phyloP scores from a whole-genome alignment of 2,797 vertebrate genomes.

The Momotus momota region DNA sequence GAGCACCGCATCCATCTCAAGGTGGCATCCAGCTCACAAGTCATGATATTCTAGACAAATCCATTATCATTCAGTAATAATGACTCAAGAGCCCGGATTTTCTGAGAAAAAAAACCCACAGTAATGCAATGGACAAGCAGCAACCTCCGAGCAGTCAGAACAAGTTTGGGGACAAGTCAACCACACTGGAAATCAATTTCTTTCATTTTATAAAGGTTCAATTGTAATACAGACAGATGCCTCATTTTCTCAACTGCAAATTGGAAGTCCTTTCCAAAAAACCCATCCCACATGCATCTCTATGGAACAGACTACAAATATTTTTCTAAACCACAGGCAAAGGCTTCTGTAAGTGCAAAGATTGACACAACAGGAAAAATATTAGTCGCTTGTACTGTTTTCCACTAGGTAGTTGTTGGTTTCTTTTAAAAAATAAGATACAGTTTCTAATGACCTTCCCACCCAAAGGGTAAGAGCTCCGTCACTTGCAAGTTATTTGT shows the following conservation, averaged over 20 bases:
- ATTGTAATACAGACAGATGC: neutral
- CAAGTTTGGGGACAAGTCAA: neutral
- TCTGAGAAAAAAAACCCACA: neutral
- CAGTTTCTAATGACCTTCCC: constrained; percentile 31
- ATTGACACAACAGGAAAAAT: neutral
- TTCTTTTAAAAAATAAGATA: neutral
- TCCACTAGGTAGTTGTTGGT: neutral
- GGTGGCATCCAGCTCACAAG: neutral
- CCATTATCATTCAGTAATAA: neutral
- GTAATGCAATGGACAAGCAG: neutral
- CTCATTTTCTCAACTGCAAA: neutral
- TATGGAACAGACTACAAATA: neutral
- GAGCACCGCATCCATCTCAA: neutral
- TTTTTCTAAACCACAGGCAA: neutral
- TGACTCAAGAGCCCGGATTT: neutral
- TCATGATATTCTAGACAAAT: neutral
- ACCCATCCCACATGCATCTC: fast-evolving
- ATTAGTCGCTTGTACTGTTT: neutral
- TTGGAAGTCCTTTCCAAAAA: neutral
- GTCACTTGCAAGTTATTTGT: constrained; percentile 62
- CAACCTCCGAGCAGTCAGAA: neutral
- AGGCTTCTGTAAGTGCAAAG: neutral
- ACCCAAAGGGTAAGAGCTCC: constrained; percentile 53
- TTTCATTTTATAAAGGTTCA: neutral
- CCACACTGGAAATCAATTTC: neutral